A percentile compares a stretch with the other conserved stretches of the same genome.
Conservation (phyloP, 2,797 vertebrate genomes). For the Diplodus puntazzo region DNA sequence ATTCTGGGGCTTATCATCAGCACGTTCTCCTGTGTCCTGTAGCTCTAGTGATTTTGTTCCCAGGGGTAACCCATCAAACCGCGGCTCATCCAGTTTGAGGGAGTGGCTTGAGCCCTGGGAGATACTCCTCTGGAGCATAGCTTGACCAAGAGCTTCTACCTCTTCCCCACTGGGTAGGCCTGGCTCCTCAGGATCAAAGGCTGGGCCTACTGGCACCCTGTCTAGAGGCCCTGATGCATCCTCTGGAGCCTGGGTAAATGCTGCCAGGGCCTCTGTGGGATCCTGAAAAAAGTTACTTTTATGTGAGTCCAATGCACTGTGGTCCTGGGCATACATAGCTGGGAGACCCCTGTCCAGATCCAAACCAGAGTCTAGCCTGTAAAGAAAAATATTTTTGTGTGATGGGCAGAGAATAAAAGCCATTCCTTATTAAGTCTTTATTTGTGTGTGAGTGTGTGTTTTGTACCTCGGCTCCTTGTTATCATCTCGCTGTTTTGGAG, state of each 20-base stretch:
- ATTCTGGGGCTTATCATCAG: conserved; percentile 90
- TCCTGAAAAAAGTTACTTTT: conserved; percentile 93
- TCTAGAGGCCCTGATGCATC: conserved; percentile 86
- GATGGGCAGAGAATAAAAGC: not conserved
- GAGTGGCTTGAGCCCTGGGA: conserved; percentile 94
- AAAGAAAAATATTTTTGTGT: conserved; percentile 11
- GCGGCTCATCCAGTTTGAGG: conserved; percentile 91
- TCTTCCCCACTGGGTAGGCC: conserved; percentile 86
- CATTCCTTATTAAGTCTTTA: not conserved
- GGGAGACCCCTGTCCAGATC: conserved; percentile 89
- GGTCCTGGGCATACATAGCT: conserved; percentile 89
- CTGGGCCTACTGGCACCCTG: conserved; percentile 72
- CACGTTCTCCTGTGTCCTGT: conserved; percentile 87
- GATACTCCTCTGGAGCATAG: conserved; percentile 90
- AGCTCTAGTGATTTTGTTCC: conserved; percentile 87
- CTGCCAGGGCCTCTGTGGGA: conserved; percentile 86
- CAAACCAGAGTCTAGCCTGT: conserved; percentile 88
- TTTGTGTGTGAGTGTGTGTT: not conserved
- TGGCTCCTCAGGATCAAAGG: conserved; percentile 87
- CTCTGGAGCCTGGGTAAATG: conserved; percentile 89
- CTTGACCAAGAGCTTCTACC: conserved; percentile 85
- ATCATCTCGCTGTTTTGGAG: conserved; percentile 92
- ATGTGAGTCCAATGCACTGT: conserved; percentile 87
- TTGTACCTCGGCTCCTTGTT: conserved; percentile 85
- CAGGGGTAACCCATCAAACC: conserved; percentile 84